Conservation (phyloP, 2,113 vertebrate genomes). For the Delphinus delphis region DNA sequence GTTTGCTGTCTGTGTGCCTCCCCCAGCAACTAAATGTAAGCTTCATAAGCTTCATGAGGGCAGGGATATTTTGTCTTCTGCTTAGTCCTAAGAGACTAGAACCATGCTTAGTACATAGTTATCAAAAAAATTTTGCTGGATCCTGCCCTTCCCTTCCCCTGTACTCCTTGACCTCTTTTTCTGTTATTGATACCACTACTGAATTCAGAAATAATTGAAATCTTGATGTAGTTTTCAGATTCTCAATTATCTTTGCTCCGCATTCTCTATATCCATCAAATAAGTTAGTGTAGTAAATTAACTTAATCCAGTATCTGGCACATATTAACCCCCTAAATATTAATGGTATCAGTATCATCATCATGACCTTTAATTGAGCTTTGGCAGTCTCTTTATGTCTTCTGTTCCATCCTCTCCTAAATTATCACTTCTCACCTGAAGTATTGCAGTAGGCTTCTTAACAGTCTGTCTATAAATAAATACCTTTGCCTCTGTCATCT, state of each 20-base stretch:
- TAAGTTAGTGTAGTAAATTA: not conserved
- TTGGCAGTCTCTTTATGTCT: not conserved
- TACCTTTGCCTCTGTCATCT: not conserved
- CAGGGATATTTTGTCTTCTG: not conserved
- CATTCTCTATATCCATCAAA: not conserved
- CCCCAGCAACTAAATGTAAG: not conserved
- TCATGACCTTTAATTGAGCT: not conserved
- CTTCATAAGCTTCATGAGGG: not conserved
- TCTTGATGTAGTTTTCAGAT: not conserved
- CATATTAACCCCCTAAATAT: not conserved
- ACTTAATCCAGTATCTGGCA: not conserved
- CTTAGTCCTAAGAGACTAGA: not conserved
- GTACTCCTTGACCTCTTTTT: not conserved
- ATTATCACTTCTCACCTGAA: not conserved
- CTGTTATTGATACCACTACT: not conserved
- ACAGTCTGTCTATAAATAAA: not conserved
- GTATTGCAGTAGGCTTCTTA: not conserved
- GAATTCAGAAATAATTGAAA: conserved; percentile 31
- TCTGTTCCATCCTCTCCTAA: not conserved
- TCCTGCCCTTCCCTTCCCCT: not conserved
- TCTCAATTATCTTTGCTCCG: not conserved
- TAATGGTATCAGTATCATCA: not conserved
- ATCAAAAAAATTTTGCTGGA: not conserved
- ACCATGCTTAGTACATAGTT: not conserved
- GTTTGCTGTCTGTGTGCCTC: not conserved